Conservation (phyloP, 2,113 vertebrate genomes). For the Oryctolagus cuniculus region mOryCun1.1 NC_091441.1:23203001-23203500, state of each 20-base stretch:
- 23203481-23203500: slow-evolving; percentile 41
- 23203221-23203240: slow-evolving; percentile 68
- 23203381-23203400: neutral
- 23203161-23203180: slow-evolving; percentile 62
- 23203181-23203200: slow-evolving; percentile 37
- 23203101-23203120: neutral
- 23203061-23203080: neutral
- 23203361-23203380: slow-evolving; percentile 61
- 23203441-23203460: slow-evolving; percentile 48
- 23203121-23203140: slow-evolving; percentile 17
- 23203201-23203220: slow-evolving; percentile 67
- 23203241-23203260: slow-evolving; percentile 72
- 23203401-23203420: slow-evolving; percentile 31
- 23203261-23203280: slow-evolving; percentile 68
- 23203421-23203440: neutral
- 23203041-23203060: neutral
- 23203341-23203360: slow-evolving; percentile 51
- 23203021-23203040: neutral
- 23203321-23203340: slow-evolving; percentile 63
- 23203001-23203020: neutral
- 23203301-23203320: slow-evolving; percentile 75
- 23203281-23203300: slow-evolving; percentile 79
- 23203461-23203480: neutral
- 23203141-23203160: slow-evolving; percentile 54
- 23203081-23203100: neutral